phyloP scores from a whole-genome alignment of 2,888 invertebrate species.

The Hirtodrosophila duncani region DNA sequence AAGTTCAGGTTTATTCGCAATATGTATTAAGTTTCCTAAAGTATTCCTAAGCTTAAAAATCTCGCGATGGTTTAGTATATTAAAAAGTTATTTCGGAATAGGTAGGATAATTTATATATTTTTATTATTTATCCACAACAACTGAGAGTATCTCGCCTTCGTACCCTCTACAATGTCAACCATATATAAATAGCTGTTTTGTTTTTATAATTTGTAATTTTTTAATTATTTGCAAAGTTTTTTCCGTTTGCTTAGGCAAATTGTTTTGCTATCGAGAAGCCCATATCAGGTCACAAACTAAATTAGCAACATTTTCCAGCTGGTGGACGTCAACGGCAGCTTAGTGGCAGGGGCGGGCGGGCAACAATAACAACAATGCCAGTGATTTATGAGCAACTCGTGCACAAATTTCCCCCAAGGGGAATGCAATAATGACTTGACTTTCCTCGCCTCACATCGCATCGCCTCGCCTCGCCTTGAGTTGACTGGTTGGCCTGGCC shows the following conservation, averaged over 20 bases:
- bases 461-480: slow-evolving; percentile 63
- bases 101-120: too few species aligned
- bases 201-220: slow-evolving; percentile 4
- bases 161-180: too few species aligned
- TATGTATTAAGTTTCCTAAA: too few species aligned
- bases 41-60: too few species aligned
- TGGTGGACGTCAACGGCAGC: slow-evolving; percentile 59
- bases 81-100: too few species aligned
- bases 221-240: slow-evolving; percentile 34
- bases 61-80: too few species aligned
- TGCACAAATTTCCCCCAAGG: slow-evolving; percentile 37
- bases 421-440: slow-evolving; percentile 9
- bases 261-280: slow-evolving; percentile 25
- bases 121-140: too few species aligned
- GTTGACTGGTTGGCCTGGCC: slow-evolving; percentile 47
- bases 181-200: neutral
- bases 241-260: slow-evolving; percentile 33
- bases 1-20: too few species aligned
- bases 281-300: slow-evolving; percentile 32
- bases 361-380: slow-evolving; percentile 53
- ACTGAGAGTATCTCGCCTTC: too few species aligned
- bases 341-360: slow-evolving; percentile 5
- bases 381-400: slow-evolving; percentile 76
- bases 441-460: too few species aligned
- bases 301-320: slow-evolving; percentile 69